Evolutionary conservation across 2,797 vertebrate species (phyloP).

Genomic region (Alauda arvensis): DNA sequence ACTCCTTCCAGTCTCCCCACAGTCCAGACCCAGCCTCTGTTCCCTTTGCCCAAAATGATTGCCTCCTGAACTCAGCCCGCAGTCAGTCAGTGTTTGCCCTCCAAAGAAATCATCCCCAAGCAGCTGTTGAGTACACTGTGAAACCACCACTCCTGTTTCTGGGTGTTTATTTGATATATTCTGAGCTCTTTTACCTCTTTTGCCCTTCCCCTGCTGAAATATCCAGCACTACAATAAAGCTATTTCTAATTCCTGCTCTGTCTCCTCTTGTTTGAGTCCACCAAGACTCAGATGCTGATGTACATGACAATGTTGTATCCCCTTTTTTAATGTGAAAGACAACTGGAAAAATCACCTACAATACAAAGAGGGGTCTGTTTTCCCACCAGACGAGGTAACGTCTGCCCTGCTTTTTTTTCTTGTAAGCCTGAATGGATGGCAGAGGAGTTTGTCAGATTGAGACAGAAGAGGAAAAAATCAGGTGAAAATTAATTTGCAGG

Average conservation of each 20-base stretch:
- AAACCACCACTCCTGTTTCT: not conserved
- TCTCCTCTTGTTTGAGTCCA: not conserved
- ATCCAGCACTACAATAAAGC: not conserved
- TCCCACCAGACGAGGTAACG: not conserved
- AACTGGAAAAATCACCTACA: not conserved
- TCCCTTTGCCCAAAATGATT: not conserved
- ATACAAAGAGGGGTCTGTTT: not conserved
- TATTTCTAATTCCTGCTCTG: not conserved
- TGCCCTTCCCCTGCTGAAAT: not conserved
- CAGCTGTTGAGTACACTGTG: not conserved
- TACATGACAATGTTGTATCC: accelerated
- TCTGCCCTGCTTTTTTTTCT: not conserved
- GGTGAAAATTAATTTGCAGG: slow-evolving; percentile 2
- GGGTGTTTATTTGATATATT: not conserved
- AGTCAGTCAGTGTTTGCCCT: not conserved
- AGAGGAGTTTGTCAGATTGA: not conserved
- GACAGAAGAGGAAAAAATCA: not conserved
- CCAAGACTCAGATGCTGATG: not conserved
- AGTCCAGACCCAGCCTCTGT: not conserved
- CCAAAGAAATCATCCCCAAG: not conserved
- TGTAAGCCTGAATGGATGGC: not conserved
- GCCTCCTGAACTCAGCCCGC: not conserved
- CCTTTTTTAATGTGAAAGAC: not conserved
- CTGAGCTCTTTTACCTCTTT: not conserved
- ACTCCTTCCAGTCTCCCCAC: not conserved